Base-by-base conservation (phyloP, 2,888 invertebrate species). In the Agrotis ipsilon region DNA sequence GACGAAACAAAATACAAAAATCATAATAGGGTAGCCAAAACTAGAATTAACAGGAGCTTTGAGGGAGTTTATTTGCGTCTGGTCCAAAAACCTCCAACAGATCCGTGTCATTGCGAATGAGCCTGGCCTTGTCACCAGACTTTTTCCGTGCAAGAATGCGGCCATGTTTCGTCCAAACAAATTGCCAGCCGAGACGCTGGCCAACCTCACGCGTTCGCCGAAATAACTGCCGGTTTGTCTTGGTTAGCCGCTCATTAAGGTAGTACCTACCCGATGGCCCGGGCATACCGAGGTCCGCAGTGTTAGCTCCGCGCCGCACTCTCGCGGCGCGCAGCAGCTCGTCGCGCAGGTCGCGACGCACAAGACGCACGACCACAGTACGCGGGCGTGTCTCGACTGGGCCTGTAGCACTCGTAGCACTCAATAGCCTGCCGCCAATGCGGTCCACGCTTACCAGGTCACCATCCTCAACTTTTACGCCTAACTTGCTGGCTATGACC, bases 401-500 rank as follows among this genome's bases (percentile, higher is more conserved):
- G 7, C 32, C 32, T 32, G 32, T 32, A 32, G 32, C 32, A 32
- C 32, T 32, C 32, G 32, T 14, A 11, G 52, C 21, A 24, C 9
- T 52, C 24, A 52, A 24, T 13, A 24, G 52, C 52, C 55, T n/a
- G 55, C 55, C 55, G 7, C 55, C 32, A 32, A 32, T 32, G 1
- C 27, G 27, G n/a, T 55, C 55, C 55, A 55, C 55, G 27, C 27
- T 55, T 4, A 55, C 55, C n/a, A 55, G 27, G n/a, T 55, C n/a
- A 5, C 55, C 1, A 32, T 55, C 6, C 7, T 55, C 27, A 32
- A 32, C 18, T 5, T 5, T 32, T 6, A 55, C 27, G 55, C 27
- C 55, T 55, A 55, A 27, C 27, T 55, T 32, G 3, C 32, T 7
- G 5, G n/a, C 27, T 55, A n/a, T 55, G 2, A 32, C 6, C n/a